phyloP scores from a whole-genome alignment of 2,888 invertebrate genomes.

The Chaitophorus viminalis region DNA sequence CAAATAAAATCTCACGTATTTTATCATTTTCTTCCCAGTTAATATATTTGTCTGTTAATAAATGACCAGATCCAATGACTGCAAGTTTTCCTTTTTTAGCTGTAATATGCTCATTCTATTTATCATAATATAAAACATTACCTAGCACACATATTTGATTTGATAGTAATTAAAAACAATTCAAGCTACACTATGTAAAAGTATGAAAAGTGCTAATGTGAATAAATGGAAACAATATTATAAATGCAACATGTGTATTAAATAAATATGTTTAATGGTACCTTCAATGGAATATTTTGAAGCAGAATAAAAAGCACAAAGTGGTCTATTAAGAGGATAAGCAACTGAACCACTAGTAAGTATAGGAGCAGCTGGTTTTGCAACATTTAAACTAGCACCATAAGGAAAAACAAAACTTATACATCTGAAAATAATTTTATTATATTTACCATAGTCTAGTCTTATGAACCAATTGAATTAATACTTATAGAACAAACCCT shows the following conservation, averaged over 20 bases:
- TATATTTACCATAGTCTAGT: neutral
- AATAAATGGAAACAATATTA: neutral
- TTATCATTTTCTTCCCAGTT: slow-evolving; percentile 91
- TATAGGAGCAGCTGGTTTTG: slow-evolving; percentile 86
- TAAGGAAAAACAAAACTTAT: slow-evolving; percentile 92
- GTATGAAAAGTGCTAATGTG: slow-evolving; percentile 21
- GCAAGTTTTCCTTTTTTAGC: slow-evolving; percentile 76
- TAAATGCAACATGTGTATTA: slow-evolving; percentile 35
- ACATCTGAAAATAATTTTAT: slow-evolving; percentile 66
- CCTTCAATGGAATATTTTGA: slow-evolving; percentile 62
- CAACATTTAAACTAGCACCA: slow-evolving; percentile 93
- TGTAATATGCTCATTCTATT: slow-evolving; percentile 31
- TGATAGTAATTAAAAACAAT: neutral
- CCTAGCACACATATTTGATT: neutral
- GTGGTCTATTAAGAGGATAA: slow-evolving; percentile 92
- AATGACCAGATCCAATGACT: slow-evolving; percentile 90
- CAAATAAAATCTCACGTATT: slow-evolving; percentile 87
- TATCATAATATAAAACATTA: neutral
- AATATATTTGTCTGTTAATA: slow-evolving; percentile 92
- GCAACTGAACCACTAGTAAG: slow-evolving; percentile 93
- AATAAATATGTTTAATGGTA: neutral
- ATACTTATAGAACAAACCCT: neutral
- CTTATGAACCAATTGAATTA: neutral
- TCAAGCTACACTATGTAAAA: neutral
- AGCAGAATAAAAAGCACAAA: slow-evolving; percentile 78